Conservation (phyloP, 2,888 invertebrate genomes). For the Patella ulyssiponensis region DNA sequence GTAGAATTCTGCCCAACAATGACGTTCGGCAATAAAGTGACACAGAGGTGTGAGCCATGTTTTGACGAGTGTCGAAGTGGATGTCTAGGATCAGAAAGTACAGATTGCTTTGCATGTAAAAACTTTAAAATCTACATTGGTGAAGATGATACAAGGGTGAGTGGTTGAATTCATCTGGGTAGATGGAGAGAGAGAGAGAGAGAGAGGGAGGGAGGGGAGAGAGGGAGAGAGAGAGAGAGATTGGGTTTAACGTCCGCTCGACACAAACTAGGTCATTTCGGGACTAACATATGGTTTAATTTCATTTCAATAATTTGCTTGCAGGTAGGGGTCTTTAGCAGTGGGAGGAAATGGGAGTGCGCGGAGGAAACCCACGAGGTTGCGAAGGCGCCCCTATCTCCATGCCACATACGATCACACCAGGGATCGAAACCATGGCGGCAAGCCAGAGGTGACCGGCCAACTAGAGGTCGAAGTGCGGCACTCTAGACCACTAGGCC, state of each 20-base stretch:
- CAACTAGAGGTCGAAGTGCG: too few relatives aligned
- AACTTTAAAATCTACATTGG: slow-evolving; percentile 61
- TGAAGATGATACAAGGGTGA: slow-evolving; percentile 27
- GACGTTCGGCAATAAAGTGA: slow-evolving; percentile 84
- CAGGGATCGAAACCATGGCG: too few relatives aligned
- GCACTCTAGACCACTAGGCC: too few relatives aligned
- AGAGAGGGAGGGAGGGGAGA: too few relatives aligned
- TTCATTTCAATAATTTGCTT: not conserved
- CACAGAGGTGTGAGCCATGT: slow-evolving; percentile 83
- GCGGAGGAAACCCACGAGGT: too few relatives aligned
- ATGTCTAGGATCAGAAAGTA: slow-evolving; percentile 59
- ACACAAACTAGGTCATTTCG: not conserved
- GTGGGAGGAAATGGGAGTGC: too few relatives aligned
- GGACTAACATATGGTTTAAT: not conserved
- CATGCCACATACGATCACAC: too few relatives aligned
- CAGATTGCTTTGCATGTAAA: slow-evolving; percentile 61
- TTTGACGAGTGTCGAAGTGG: slow-evolving; percentile 85
- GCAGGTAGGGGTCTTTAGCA: too few relatives aligned
- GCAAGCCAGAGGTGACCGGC: too few relatives aligned
- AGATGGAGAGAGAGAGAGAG: too few relatives aligned
- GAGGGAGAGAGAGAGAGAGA: too few relatives aligned
- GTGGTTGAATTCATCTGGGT: not conserved
- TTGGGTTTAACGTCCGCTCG: not conserved
- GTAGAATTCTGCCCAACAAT: slow-evolving; percentile 86
- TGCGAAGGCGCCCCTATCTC: too few relatives aligned